phyloP scores from a whole-genome alignment of 2,113 vertebrate genomes.

The Zapus hudsonius region DNA sequence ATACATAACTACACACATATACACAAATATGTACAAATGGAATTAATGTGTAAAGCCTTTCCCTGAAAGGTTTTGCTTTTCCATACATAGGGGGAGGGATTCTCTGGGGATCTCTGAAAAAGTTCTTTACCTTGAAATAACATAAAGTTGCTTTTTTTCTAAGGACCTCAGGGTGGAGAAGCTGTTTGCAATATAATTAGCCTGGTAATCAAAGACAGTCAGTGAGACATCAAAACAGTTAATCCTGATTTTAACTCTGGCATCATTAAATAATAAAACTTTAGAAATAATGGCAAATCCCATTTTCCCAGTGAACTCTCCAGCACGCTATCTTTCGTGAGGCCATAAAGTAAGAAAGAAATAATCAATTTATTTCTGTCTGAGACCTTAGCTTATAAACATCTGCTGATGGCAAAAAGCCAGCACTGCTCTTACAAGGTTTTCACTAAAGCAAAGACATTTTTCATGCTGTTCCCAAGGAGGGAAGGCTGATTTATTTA shows the following conservation, averaged over 20 bases:
- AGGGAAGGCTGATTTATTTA: constrained; percentile 5
- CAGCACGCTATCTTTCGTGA: constrained; percentile 51
- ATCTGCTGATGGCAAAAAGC: constrained; percentile 31
- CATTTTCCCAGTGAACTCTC: constrained; percentile 72
- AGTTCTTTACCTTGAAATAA: constrained; percentile 42
- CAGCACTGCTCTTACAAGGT: constrained; percentile 40
- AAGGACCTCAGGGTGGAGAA: background rate
- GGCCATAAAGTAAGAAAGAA: constrained; percentile 52
- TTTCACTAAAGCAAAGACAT: constrained; percentile 55
- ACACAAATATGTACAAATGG: background rate
- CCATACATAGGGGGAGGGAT: background rate
- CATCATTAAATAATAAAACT: constrained; percentile 71
- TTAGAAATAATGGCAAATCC: constrained; percentile 67
- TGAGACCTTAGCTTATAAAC: constrained; percentile 57
- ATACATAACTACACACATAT: too few relatives aligned
- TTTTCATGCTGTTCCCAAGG: constrained; percentile 58
- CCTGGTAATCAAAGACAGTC: constrained; percentile 71
- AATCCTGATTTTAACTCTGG: constrained; percentile 59
- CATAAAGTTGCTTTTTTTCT: background rate
- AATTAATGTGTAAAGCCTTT: background rate
- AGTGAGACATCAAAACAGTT: constrained; percentile 75
- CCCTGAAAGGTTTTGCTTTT: background rate
- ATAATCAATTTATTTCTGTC: background rate
- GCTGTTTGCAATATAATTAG: constrained; percentile 65
- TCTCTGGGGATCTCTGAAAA: background rate